Evolutionary conservation across 1,140 invertebrate species (phyloP).

Genomic region (Macrostomum lignano): DNA sequence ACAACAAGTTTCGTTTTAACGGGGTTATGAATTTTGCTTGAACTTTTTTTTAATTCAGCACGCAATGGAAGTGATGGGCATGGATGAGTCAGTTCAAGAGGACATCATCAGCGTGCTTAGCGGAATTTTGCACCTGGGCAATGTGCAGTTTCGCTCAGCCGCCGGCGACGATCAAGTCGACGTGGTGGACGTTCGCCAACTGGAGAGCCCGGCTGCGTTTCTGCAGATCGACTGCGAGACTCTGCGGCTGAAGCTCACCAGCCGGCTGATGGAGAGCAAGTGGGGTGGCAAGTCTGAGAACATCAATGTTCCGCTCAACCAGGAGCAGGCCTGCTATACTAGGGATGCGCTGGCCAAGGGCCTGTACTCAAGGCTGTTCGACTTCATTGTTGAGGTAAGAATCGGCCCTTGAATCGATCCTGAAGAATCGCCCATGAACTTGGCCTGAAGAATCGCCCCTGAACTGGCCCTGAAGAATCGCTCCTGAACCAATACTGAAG

Average conservation of each 20-base stretch:
- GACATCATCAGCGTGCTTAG: conserved; percentile 37
- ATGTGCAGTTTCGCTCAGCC: conserved; percentile 36
- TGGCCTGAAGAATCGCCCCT: no score
- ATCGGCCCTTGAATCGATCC: neutral
- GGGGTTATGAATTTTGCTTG: no score
- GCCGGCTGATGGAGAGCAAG: conserved; percentile 41
- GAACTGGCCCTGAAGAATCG: no score
- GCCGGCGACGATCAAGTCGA: no score
- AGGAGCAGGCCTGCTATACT: conserved; percentile 39
- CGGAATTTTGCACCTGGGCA: conserved; percentile 41
- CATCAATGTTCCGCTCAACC: conserved; percentile 33
- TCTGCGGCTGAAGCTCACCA: conserved; percentile 36
- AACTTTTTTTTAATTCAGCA: conserved; percentile 26
- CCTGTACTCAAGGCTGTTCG: conserved; percentile 39
- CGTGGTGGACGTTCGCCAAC: no score
- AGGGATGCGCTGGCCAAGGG: conserved; percentile 41
- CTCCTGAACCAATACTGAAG: no score
- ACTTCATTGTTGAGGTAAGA: conserved; percentile 38
- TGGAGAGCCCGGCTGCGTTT: conserved; percentile 38
- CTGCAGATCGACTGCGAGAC: conserved; percentile 35
- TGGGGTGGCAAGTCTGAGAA: conserved; percentile 34
- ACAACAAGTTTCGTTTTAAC: no score
- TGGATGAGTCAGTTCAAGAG: conserved; percentile 31
- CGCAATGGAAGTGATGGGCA: conserved; percentile 40
- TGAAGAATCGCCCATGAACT: no score